Base-by-base conservation (phyloP, 2,888 invertebrate species). In the Pyrocoelia pectoralis region DNA sequence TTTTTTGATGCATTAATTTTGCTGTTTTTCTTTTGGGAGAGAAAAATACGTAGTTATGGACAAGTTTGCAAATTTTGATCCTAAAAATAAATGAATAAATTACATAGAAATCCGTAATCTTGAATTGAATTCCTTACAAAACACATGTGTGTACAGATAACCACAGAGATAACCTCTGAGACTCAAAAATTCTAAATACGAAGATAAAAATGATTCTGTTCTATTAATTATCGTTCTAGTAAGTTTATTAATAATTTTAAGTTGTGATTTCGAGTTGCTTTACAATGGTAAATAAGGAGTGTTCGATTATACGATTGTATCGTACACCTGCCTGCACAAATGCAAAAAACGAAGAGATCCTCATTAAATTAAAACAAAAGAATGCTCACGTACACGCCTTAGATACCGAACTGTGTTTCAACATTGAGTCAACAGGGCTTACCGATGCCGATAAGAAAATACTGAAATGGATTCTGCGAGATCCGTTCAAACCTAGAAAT, bases 331-430 rank as follows among this genome's bases (percentile, higher is more conserved):
- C 85, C 53, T 87, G 84, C 76, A 87, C 87, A 76, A 79, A 80
- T 62, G 85, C 87, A 67, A 88, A 86, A 79, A 85, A 84, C 49
- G 80, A 81, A 60, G 87, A 87, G 75, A 83, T 88, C 63, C 77
- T 89, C 38, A 78, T 79, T 29, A 87, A 86, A 73, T 78, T 90
- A 63, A 84, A 84, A 74, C 70, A 73, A 43, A 73, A 73, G 56
- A 83, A 84, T 74, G 51, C 73, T 14, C 79, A 83, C 65, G 81
- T 91, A n/a, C 77, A 72, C 40, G 76, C 81, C 29, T 70, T 92
- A 13, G 84, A 88, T 59, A 89, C 90, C 4, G 95, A 95, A 82
- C 83, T 89, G 67, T 95, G 95, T 82, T 95, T 89, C 81, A 91
- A 95, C 79, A 85, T 95, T 61, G 91, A 92, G 79, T 80, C 86